Percentiles rank a stretch among this genome's conserved stretches.
phyloP scores from a whole-genome alignment of 2,797 vertebrate genomes.

The Scolopax bukidnonensis region DNA sequence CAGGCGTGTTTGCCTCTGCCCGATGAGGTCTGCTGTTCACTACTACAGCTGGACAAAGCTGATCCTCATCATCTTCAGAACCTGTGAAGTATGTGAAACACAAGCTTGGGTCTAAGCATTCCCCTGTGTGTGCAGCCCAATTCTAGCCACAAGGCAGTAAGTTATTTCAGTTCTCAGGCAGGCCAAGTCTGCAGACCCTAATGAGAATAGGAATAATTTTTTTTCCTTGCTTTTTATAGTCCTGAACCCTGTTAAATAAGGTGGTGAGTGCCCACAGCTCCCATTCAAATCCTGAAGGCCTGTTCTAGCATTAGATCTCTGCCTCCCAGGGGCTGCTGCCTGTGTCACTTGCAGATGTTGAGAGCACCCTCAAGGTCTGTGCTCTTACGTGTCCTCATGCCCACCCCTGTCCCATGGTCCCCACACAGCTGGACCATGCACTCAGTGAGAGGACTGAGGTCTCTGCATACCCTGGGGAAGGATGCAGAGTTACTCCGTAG shows the following conservation, averaged over 20 bases:
- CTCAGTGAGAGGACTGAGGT: neutral
- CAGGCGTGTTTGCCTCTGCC: neutral
- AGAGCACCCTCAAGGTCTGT: neutral
- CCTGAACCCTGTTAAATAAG: neutral
- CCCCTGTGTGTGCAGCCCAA: neutral
- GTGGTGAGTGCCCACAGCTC: neutral
- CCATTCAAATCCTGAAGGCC: neutral
- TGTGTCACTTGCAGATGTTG: accelerated
- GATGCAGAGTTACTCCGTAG: accelerated
- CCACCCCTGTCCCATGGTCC: neutral
- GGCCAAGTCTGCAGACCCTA: neutral
- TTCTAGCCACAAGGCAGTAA: neutral
- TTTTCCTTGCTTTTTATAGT: neutral
- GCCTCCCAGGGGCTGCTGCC: neutral
- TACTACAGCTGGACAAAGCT: neutral
- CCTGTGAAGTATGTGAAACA: neutral
- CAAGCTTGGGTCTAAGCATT: neutral
- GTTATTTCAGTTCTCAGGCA: neutral
- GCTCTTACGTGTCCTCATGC: neutral
- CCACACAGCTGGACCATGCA: neutral
- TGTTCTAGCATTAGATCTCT: neutral
- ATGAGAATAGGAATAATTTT: neutral
- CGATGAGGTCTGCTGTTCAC: neutral
- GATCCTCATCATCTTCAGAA: neutral
- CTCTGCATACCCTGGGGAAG: neutral